Conservation (phyloP, 2,113 vertebrate genomes). For the Erpornis zantholeuca region DNA sequence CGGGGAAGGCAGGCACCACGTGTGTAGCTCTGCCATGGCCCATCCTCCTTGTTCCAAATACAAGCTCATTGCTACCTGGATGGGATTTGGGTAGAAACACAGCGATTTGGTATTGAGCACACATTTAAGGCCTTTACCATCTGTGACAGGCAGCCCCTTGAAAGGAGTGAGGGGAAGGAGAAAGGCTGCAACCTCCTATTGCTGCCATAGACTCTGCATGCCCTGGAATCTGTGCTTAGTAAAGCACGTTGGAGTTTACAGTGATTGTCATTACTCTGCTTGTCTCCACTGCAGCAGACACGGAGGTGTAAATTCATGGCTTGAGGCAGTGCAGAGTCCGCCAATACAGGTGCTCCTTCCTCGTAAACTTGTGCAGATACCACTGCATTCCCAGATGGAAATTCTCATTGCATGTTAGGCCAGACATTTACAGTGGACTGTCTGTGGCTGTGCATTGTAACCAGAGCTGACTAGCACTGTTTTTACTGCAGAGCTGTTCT, state of each 20-base stretch:
- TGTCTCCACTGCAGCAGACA: not conserved
- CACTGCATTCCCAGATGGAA: not conserved
- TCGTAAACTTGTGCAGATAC: slow-evolving; percentile 3
- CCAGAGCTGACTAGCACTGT: not conserved
- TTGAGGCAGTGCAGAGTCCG: not conserved
- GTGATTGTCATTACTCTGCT: not conserved
- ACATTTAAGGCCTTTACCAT: not conserved
- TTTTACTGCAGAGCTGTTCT: slow-evolving; percentile 1
- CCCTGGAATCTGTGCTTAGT: too few relatives aligned
- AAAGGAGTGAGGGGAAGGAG: not conserved
- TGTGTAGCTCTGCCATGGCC: not conserved
- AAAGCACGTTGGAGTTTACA: not conserved
- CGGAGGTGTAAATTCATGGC: not conserved
- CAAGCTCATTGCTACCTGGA: not conserved
- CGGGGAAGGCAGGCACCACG: accelerated
- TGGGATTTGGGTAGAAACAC: not conserved
- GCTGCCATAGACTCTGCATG: not conserved
- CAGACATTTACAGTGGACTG: not conserved
- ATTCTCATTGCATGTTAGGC: not conserved
- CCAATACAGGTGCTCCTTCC: not conserved
- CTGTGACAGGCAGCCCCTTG: not conserved
- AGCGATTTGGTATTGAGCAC: not conserved
- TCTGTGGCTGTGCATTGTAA: not conserved
- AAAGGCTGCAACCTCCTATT: accelerated
- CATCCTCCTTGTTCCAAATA: not conserved